Evolutionary conservation across 1,140 invertebrate genomes (phyloP), one percentile per base, ranked within the genome.

Genomic region (Plutomurus gul): DNA sequence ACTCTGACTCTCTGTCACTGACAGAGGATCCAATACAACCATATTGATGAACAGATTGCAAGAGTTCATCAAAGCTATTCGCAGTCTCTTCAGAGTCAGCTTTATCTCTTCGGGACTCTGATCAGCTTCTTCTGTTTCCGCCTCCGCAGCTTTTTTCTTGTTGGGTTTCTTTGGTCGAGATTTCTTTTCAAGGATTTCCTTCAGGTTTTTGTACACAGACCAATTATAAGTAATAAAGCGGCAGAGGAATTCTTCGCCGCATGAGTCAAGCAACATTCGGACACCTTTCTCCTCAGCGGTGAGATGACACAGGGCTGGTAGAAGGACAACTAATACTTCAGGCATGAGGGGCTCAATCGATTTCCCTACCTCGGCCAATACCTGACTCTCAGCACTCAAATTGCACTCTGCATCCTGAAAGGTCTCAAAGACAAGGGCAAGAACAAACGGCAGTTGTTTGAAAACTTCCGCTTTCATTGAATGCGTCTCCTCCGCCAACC

Each of bases 31-130:
- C 30, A 96, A 85, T 0, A 97, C 95, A 13, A 93, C 93, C 0
- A 97, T 90, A 84, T 97, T 97, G 93, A 97, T 95, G 47, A 97
- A 91, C 51, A 96, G 92, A 84, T 96, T 96, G 86, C 95, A 96
- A 2, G 95, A 90, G 75, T 94, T 94, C 22, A 94, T 91, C 88
- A 97, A 93, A 0, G 94, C 93, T 7, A 90, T 88, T 74, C 93
- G 90, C 0, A 82, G 22, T 77, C 74, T 75, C 4, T 40, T 36
- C n/a, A 84, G 37, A n/a, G 51, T 71, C 22, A 18, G 33, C 36
- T 77, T 75, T 39, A 84, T 77, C 51, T 84, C 82, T 33, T 84
- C 82, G 7, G 74, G 37, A 33, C 75, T 6, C 6, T 49, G 56
- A 25, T 33, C 46, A n/a, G 71, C 49, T 40, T 74, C 80, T 3